Conservation (phyloP, 2,888 invertebrate genomes). For the Aspidapion aeneum region DNA sequence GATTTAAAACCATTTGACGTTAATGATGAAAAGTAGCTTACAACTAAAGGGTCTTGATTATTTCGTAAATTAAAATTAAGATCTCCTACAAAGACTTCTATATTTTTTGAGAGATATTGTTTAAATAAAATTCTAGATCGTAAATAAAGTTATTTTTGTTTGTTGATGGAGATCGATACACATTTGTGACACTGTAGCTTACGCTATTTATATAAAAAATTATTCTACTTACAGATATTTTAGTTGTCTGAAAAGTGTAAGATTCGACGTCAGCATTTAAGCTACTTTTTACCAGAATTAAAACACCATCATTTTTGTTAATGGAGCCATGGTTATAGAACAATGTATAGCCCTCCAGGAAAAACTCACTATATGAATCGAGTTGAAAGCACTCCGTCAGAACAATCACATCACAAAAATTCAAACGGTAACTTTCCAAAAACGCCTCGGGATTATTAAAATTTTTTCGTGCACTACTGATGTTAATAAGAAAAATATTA, state of each 20-base stretch:
- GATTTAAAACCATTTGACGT: background rate
- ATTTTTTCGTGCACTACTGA: background rate
- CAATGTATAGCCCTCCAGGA: background rate
- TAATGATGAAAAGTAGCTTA: background rate
- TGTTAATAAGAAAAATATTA: background rate
- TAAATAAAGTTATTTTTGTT: background rate
- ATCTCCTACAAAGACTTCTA: background rate
- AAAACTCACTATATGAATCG: background rate
- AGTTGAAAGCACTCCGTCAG: background rate
- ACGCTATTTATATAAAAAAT: background rate
- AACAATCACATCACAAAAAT: background rate
- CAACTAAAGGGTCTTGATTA: background rate
- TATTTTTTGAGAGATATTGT: background rate
- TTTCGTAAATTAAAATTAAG: background rate
- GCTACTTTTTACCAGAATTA: background rate
- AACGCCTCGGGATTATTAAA: background rate
- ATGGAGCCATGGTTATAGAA: too few species aligned
- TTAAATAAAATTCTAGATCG: background rate
- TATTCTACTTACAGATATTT: background rate
- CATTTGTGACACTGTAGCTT: background rate
- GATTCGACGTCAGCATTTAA: too few species aligned
- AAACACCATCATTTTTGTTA: too few species aligned
- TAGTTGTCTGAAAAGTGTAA: background rate
- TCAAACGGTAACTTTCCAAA: background rate
- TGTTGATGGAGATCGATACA: background rate